Conservation (phyloP, 1,140 invertebrate species). For the Parasteatoda tepidariorum region DNA sequence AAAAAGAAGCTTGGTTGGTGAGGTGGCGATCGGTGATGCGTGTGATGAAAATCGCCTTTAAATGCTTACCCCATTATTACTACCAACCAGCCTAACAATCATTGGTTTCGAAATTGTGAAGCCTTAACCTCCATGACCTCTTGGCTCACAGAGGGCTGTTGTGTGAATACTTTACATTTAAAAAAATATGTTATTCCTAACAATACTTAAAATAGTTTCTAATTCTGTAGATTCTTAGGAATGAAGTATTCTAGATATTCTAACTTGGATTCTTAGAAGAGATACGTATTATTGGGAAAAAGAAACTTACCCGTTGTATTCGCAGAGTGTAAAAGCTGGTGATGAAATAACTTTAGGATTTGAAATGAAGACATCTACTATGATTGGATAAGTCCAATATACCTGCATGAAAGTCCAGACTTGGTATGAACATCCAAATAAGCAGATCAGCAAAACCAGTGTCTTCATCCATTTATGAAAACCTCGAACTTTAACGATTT, state of each 20-base stretch:
- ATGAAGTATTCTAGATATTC: neutral
- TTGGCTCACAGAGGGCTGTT: too few species aligned
- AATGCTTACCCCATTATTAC: too few species aligned
- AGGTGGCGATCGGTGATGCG: too few species aligned
- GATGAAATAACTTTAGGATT: neutral
- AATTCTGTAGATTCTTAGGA: neutral
- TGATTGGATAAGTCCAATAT: slow-evolving; percentile 28
- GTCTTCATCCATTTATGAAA: slow-evolving; percentile 13
- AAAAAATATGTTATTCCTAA: too few species aligned
- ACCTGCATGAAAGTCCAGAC: slow-evolving; percentile 23
- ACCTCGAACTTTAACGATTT: slow-evolving; percentile 26
- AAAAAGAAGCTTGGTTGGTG: too few species aligned
- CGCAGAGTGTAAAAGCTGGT: slow-evolving; percentile 29
- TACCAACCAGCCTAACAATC: too few species aligned
- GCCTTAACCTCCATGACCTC: too few species aligned
- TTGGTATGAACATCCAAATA: slow-evolving; percentile 16
- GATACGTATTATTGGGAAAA: neutral
- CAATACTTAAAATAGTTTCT: too few species aligned
- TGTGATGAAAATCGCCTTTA: too few species aligned
- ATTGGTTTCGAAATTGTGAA: too few species aligned
- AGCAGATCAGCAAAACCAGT: slow-evolving; percentile 15
- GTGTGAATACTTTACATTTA: too few species aligned
- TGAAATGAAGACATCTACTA: slow-evolving; percentile 34
- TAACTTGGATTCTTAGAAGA: too few species aligned
- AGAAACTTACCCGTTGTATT: slow-evolving; percentile 21